Evolutionary conservation across 1,140 invertebrate species (phyloP).

Genomic region (Anagrus nilaparvatae): DNA sequence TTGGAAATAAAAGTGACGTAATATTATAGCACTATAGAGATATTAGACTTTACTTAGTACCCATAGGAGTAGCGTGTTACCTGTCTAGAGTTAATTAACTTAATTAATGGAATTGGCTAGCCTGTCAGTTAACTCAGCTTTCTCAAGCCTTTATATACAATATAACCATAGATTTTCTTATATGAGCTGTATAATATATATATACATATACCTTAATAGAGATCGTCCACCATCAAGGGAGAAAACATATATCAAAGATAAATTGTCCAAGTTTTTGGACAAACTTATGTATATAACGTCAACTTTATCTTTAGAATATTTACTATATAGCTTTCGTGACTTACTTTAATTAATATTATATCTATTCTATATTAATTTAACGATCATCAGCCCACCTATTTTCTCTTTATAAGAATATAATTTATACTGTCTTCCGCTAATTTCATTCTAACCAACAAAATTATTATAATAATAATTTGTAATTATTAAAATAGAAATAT

Average conservation of each 20-base stretch:
- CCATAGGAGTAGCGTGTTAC: slow-evolving; percentile 24
- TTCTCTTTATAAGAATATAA: no score
- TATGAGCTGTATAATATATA: slow-evolving; percentile 3
- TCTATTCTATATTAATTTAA: no score
- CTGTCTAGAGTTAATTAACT: slow-evolving; percentile 29
- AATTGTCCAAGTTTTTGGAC: slow-evolving; percentile 23
- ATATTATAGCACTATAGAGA: no score
- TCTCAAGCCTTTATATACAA: slow-evolving; percentile 1
- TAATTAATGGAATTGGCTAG: slow-evolving; percentile 31
- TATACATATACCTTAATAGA: slow-evolving; percentile 4
- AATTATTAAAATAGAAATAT: no score
- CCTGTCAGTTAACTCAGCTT: slow-evolving; percentile 25
- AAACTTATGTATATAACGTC: background rate
- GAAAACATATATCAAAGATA: slow-evolving; percentile 27
- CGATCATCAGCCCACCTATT: no score
- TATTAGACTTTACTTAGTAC: slow-evolving; percentile 26
- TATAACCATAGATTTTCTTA: background rate
- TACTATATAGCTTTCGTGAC: no score
- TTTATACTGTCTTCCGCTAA: no score
- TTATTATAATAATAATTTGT: no score
- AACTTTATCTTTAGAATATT: background rate
- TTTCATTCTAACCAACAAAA: no score
- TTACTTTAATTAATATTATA: no score
- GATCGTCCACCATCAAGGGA: background rate
- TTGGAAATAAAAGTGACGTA: no score